phyloP scores from a whole-genome alignment of 1,140 invertebrate genomes.

The Piezodorus guildinii region DNA sequence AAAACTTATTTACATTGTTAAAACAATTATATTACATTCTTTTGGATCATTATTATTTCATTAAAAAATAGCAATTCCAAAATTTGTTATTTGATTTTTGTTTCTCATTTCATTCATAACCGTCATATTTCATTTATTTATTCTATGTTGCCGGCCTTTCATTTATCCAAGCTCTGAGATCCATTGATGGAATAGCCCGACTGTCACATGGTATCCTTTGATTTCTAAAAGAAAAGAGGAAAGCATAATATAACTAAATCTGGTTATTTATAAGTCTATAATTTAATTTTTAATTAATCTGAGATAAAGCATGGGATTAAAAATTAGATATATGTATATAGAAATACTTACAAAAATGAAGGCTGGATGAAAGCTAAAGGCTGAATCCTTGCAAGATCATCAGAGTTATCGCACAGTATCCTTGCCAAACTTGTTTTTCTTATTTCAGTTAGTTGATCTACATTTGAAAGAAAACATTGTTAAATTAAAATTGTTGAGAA shows the following conservation, averaged over 20 bases:
- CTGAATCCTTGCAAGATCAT: constrained; percentile 40
- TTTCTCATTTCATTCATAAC: no score
- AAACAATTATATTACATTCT: no score
- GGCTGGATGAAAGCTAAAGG: constrained; percentile 40
- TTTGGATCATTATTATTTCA: no score
- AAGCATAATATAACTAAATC: neutral
- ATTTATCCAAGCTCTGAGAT: constrained; percentile 36
- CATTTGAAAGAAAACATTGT: constrained; percentile 21
- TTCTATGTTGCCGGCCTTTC: constrained; percentile 28
- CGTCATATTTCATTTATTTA: no score
- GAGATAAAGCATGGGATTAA: no score
- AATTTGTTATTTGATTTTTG: no score
- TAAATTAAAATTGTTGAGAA: no score
- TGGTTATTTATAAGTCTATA: no score
- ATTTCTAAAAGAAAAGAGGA: constrained; percentile 33
- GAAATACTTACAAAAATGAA: constrained; percentile 35
- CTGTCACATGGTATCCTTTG: constrained; percentile 35
- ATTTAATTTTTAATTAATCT: no score
- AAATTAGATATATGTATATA: no score
- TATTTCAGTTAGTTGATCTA: constrained; percentile 43
- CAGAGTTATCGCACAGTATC: constrained; percentile 46
- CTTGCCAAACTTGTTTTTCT: constrained; percentile 40
- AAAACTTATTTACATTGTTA: no score
- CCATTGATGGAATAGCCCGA: constrained; percentile 34
- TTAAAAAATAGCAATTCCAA: no score